A percentile compares a stretch with the other conserved stretches of the same genome.
These are phyloP conservation scores for Thereva nobilitata DNA, from an alignment of 2,888 invertebrate genomes.

Conservation along the genomic window DNA sequence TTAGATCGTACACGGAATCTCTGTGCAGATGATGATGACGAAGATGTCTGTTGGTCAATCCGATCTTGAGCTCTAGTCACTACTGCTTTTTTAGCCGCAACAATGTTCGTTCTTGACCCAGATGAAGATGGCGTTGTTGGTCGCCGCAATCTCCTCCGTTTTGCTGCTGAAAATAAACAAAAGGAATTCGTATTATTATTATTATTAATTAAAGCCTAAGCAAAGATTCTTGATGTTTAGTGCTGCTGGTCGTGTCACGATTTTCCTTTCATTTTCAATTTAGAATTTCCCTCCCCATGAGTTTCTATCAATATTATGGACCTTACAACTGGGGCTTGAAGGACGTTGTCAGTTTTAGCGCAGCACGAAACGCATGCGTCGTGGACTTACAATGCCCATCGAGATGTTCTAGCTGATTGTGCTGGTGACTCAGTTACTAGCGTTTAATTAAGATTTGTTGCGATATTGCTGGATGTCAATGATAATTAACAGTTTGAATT, in stretches of 20 bases:
- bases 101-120: slow-evolving; percentile 62
- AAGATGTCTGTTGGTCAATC: slow-evolving; percentile 67
- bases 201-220: slow-evolving; percentile 11
- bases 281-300: slow-evolving; percentile 1
- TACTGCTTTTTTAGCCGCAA: slow-evolving; percentile 57
- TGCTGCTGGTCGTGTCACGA: slow-evolving; percentile 34
- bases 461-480: no score
- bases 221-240: not conserved
- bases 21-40: slow-evolving; percentile 59
- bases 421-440: no score
- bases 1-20: slow-evolving; percentile 68
- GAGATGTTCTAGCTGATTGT: no score
- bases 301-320: slow-evolving; percentile 18
- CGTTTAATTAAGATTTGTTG: no score
- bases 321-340: slow-evolving; percentile 25
- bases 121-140: slow-evolving; percentile 48
- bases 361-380: not conserved
- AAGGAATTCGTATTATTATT: slow-evolving; percentile 13
- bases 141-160: slow-evolving; percentile 54
- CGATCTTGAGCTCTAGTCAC: slow-evolving; percentile 51
- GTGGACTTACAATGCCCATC: no score
- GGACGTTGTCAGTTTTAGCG: slow-evolving; percentile 8
- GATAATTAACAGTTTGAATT: no score
- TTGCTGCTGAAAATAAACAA: slow-evolving; percentile 47
- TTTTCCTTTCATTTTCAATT: slow-evolving; percentile 36